Evolutionary conservation across 1,140 invertebrate genomes (phyloP), one percentile per base, ranked within the genome.

Genomic region (Myzus persicae): DNA sequence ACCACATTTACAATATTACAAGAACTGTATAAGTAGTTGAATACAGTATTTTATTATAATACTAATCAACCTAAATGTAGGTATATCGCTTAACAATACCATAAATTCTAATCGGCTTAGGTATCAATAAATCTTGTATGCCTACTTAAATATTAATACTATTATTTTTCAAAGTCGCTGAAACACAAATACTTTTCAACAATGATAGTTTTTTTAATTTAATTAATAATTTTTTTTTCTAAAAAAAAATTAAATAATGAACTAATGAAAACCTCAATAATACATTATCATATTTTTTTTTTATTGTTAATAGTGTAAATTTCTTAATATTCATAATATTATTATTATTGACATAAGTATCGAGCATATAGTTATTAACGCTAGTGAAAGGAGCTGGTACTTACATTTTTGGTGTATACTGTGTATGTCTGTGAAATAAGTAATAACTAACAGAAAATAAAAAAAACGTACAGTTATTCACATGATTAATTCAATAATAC

Each of bases 341-440:
- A 76, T 67, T 67, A 67, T 76, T 76, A 76, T 67, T 76, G 14
- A n/a, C 36, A 59, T 67, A 76, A n/a, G 48, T 51, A 51, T 1
- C 14, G 14, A 18, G 14, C 46, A 48, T 48, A 48, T 42, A 5
- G 26, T 1, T 31, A 85, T 3, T 24, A 38, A 24, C 6, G 38
- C n/a, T 76, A 82, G 36, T 82, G n/a, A 76, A 31, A 82, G 42
- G 31, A 85, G 26, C 4, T n/a, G 18, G 59, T 92, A 92, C 90
- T 92, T 92, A 92, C 90, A 92, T 92, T 92, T 92, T 92, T 92
- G 90, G 90, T 92, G 67, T 92, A 48, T 36, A 91, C 31, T 92
- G 67, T 92, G 38, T 36, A 91, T 38, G 67, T 92, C 44, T 82
- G 2, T 20, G 24, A 82, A 76, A 76, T 44, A 82, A 92, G 24